Evolutionary conservation across 1,140 invertebrate species (phyloP).

Genomic region (Hylaeus volcanicus): DNA sequence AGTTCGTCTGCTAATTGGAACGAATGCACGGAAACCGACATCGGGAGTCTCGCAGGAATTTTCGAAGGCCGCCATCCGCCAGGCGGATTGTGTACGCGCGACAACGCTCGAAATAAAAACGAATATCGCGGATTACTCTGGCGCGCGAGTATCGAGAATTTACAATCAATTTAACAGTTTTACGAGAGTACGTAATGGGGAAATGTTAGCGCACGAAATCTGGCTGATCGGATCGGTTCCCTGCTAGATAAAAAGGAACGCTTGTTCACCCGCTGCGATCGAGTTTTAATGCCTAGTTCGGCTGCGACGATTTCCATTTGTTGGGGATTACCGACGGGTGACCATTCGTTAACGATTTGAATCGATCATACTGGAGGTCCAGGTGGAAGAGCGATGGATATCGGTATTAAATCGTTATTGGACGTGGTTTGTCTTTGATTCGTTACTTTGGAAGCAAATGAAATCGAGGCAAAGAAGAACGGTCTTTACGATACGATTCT

Average conservation of each 20-base stretch:
- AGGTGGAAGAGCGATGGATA: too few relatives aligned
- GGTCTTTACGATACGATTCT: too few relatives aligned
- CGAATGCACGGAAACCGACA: background rate
- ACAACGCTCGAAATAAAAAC: slow-evolving; percentile 9
- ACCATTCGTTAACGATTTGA: too few relatives aligned
- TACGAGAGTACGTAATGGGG: background rate
- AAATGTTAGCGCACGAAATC: background rate
- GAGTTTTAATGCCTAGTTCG: background rate
- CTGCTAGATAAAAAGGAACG: background rate
- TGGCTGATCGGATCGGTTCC: background rate
- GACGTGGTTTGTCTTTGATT: too few relatives aligned
- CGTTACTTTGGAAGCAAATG: too few relatives aligned
- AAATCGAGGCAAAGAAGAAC: too few relatives aligned
- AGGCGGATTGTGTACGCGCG: background rate
- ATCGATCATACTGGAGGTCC: too few relatives aligned
- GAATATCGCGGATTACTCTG: background rate
- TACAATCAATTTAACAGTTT: slow-evolving; percentile 6
- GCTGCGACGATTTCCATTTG: too few relatives aligned
- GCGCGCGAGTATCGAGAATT: background rate
- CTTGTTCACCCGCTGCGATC: background rate
- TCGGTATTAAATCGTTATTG: too few relatives aligned
- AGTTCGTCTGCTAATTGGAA: slow-evolving; percentile 16
- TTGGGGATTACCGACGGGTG: too few relatives aligned
- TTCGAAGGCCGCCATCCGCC: background rate
- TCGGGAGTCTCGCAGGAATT: background rate